Evolutionary conservation across 2,113 vertebrate genomes (phyloP).

Genomic region (Smithornis capensis): DNA sequence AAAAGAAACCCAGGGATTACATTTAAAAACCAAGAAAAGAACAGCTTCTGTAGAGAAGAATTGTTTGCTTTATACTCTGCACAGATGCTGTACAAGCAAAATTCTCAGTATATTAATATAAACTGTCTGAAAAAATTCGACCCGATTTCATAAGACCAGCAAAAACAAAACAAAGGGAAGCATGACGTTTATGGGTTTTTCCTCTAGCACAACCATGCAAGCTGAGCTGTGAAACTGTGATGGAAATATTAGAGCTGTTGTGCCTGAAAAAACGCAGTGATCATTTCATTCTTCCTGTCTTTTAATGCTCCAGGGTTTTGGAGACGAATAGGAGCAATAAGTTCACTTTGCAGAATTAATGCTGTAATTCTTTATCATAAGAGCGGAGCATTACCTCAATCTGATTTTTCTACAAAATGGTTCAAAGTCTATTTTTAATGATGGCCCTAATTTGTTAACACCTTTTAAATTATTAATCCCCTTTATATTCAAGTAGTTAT

Average conservation of each 20-base stretch:
- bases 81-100: constrained; percentile 62
- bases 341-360: constrained; percentile 99
- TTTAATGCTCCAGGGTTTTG: constrained; percentile 95
- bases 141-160: constrained; percentile 57
- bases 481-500: constrained; percentile 99
- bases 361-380: constrained; percentile 99
- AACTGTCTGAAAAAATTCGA: constrained; percentile 60
- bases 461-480: constrained; percentile 99
- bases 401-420: constrained; percentile 98
- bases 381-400: constrained; percentile 95
- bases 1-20: constrained; percentile 8
- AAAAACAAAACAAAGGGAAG: constrained; percentile 74
- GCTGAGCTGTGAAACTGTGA: constrained; percentile 78
- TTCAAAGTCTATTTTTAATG: constrained; percentile 99
- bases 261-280: constrained; percentile 86
- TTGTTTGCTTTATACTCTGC: constrained; percentile 37
- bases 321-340: constrained; percentile 98
- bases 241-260: constrained; percentile 90
- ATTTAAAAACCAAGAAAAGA: constrained; percentile 29
- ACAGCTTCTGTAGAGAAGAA: constrained; percentile 17
- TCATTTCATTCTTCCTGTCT: constrained; percentile 92
- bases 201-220: constrained; percentile 64
- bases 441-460: constrained; percentile 99
- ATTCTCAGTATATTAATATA: constrained; percentile 68
- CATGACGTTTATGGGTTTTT: constrained; percentile 64